A percentile compares a stretch with the other conserved stretches of the same genome.
These are phyloP conservation scores for Orgyia antiqua DNA, from an alignment of 2,888 invertebrate genomes.

Conservation along the genomic window DNA sequence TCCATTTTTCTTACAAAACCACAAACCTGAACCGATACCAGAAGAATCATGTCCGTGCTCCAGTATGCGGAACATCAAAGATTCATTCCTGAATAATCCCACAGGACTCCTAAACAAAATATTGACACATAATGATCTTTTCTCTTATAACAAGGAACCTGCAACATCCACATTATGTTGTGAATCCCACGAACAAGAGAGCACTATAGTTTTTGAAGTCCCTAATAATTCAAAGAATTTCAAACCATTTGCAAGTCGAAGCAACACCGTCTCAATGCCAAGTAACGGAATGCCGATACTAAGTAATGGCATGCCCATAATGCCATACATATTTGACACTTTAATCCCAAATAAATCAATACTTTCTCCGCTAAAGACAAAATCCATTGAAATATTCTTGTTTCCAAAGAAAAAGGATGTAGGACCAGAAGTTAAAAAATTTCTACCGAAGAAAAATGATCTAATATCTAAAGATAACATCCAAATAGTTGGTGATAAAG, in stretches of 20 bases:
- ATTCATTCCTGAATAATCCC: constrained; percentile 34
- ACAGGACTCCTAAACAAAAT: constrained; percentile 49
- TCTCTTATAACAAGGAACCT: constrained; percentile 42
- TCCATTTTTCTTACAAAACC: not conserved
- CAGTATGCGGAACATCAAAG: constrained; percentile 31
- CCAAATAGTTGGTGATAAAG: constrained; percentile 50
- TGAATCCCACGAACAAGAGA: constrained; percentile 50
- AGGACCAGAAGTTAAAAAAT: constrained; percentile 20
- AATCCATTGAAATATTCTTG: constrained; percentile 53
- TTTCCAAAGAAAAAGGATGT: constrained; percentile 52
- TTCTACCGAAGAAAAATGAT: constrained; percentile 25
- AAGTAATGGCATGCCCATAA: constrained; percentile 17
- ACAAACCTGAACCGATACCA: not conserved
- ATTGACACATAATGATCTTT: constrained; percentile 46
- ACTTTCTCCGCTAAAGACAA: constrained; percentile 32
- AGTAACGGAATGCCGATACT: constrained; percentile 1
- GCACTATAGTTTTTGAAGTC: constrained; percentile 48
- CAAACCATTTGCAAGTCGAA: constrained; percentile 5
- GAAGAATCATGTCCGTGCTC: constrained; percentile 54
- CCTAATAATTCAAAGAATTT: constrained; percentile 30
- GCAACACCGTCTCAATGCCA: constrained; percentile 7
- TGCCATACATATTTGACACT: constrained; percentile 39
- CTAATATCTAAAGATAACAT: constrained; percentile 34
- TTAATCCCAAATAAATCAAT: constrained; percentile 28
- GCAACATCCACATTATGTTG: constrained; percentile 48